Evolutionary conservation across 1,140 invertebrate species (phyloP).

Genomic region (Gonatopus flavifemur): DNA sequence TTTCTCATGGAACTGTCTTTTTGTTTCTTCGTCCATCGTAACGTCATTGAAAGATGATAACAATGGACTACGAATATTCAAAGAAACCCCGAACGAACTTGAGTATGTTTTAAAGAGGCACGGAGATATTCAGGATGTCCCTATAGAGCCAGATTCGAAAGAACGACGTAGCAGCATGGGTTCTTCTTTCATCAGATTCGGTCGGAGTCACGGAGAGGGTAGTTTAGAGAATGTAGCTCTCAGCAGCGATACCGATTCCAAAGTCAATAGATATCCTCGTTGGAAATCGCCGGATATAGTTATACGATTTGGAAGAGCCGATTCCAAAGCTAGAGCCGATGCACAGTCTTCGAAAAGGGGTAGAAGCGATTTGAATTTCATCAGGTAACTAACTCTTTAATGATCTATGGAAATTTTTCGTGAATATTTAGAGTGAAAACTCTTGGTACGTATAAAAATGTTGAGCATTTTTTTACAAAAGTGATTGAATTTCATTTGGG

Average conservation of each 20-base stretch:
- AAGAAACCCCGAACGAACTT: slow-evolving; percentile 31
- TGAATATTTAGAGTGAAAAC: too few species aligned
- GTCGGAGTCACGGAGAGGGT: slow-evolving; percentile 26
- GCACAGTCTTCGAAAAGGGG: slow-evolving; percentile 16
- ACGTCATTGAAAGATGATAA: slow-evolving; percentile 27
- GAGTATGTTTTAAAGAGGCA: slow-evolving; percentile 41
- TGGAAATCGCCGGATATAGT: slow-evolving; percentile 41
- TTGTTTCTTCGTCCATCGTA: slow-evolving; percentile 29
- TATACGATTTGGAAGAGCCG: slow-evolving; percentile 48
- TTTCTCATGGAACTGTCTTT: slow-evolving; percentile 28
- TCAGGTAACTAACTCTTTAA: slow-evolving; percentile 24
- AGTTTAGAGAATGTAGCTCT: neutral
- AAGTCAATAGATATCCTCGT: slow-evolving; percentile 20
- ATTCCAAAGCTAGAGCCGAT: slow-evolving; percentile 5
- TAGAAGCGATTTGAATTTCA: slow-evolving; percentile 33
- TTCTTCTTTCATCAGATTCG: slow-evolving; percentile 50
- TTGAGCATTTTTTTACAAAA: too few species aligned
- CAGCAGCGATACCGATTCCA: slow-evolving; percentile 8
- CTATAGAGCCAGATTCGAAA: slow-evolving; percentile 38
- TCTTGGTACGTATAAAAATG: too few species aligned
- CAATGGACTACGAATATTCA: slow-evolving; percentile 22
- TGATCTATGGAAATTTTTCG: too few species aligned
- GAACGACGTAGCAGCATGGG: slow-evolving; percentile 46
- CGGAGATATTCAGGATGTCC: slow-evolving; percentile 16
- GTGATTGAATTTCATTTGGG: too few species aligned